Conservation (phyloP, 2,888 invertebrate genomes). For the Nomada flava region DNA sequence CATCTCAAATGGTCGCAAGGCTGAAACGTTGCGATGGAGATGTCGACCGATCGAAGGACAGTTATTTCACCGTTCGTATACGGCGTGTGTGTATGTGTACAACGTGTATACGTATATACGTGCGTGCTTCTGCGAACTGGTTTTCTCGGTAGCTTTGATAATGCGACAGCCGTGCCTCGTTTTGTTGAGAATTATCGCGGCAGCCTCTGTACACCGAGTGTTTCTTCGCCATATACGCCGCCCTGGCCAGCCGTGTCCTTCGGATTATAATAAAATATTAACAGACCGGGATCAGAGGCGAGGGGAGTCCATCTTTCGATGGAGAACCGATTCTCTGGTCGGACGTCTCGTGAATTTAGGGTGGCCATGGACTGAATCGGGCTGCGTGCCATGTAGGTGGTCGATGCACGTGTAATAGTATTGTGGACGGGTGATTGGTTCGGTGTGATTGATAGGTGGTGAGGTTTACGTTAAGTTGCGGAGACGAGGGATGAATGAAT, state of each 20-base stretch:
- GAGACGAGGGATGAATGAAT: no score
- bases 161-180: slow-evolving; percentile 62
- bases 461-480: no score
- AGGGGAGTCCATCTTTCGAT: not conserved
- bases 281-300: slow-evolving; percentile 6
- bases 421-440: not conserved
- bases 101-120: not conserved
- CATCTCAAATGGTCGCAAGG: slow-evolving; percentile 59
- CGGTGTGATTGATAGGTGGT: no score
- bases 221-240: slow-evolving; percentile 34
- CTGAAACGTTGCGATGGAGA: slow-evolving; percentile 58
- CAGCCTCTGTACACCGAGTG: slow-evolving; percentile 25
- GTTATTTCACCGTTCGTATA: slow-evolving; percentile 59
- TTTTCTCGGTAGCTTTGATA: slow-evolving; percentile 68
- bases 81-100: not conserved
- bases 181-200: slow-evolving; percentile 59
- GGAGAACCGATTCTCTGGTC: slow-evolving; percentile 7
- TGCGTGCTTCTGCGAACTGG: slow-evolving; percentile 62
- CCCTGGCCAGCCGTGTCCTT: slow-evolving; percentile 38
- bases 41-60: slow-evolving; percentile 68
- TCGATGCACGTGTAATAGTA: not conserved
- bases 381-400: not conserved
- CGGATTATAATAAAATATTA: slow-evolving; percentile 54
- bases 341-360: slow-evolving; percentile 2
- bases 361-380: not conserved